phyloP scores from a whole-genome alignment of 2,888 invertebrate species.

The Luffia ferchaultella region DNA sequence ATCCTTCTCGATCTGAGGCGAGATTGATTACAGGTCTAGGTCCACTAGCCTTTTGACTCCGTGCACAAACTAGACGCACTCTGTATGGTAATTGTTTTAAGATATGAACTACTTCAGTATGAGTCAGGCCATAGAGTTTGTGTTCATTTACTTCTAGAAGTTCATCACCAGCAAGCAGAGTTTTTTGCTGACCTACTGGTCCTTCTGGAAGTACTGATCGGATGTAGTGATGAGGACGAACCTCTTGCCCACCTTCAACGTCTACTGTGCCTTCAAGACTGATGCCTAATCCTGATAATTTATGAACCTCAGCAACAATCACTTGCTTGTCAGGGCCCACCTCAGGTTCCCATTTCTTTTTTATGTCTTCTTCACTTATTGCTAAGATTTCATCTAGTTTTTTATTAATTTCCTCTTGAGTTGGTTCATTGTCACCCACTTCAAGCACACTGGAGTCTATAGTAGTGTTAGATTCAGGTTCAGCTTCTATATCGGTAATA shows the following conservation, averaged over 20 bases:
- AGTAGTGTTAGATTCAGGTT: conserved; percentile 82
- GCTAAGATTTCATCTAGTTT: conserved; percentile 68
- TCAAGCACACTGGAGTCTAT: conserved; percentile 79
- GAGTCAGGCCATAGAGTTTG: conserved; percentile 89
- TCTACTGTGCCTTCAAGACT: conserved; percentile 98
- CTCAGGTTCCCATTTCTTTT: conserved; percentile 81
- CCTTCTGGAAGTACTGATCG: conserved; percentile 95
- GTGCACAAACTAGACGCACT: conserved; percentile 91
- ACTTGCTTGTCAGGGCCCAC: conserved; percentile 87
- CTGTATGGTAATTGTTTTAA: conserved; percentile 91
- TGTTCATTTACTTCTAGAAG: conserved; percentile 95
- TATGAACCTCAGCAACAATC: conserved; percentile 90
- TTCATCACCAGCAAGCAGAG: conserved; percentile 94
- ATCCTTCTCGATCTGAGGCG: conserved; percentile 80
- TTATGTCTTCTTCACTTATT: conserved; percentile 69
- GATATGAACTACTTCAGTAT: conserved; percentile 96
- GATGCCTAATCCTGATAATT: conserved; percentile 94
- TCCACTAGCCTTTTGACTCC: conserved; percentile 72
- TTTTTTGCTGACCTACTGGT: conserved; percentile 92
- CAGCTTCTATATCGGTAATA: conserved; percentile 74
- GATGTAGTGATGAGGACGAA: conserved; percentile 98
- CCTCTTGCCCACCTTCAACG: conserved; percentile 95
- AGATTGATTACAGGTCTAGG: conserved; percentile 78
- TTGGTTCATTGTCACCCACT: conserved; percentile 53
- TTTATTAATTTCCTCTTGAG: conserved; percentile 53